A percentile compares a stretch with the other conserved stretches of the same genome.
These are phyloP conservation scores for human (Homo sapiens) DNA, from an alignment of 2,113 vertebrate genomes.

Conservation along the genomic window GRCh38 chrX:91767001-91767500, in stretches of 20 bases:
- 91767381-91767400: conserved; percentile 32
- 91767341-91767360: conserved; percentile 51
- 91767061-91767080: not conserved
- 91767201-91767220: conserved; percentile 64
- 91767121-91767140: conserved; percentile 13
- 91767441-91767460: not conserved
- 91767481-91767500: not conserved
- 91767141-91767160: conserved; percentile 47
- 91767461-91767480: not conserved
- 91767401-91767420: not conserved
- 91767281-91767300: conserved; percentile 62
- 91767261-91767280: conserved; percentile 67
- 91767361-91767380: conserved; percentile 9
- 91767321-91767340: conserved; percentile 46
- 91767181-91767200: conserved; percentile 45
- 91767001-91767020: not conserved
- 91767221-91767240: conserved; percentile 35
- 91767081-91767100: not conserved
- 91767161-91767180: conserved; percentile 54
- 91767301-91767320: conserved; percentile 46
- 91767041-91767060: not conserved
- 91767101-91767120: not conserved
- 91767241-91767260: conserved; percentile 53
- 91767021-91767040: not conserved
- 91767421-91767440: not conserved